Percentiles rank a stretch among this genome's conserved stretches.
These are phyloP conservation scores for Ochropacha duplaris DNA, from an alignment of 2,888 invertebrate genomes.

Conservation along the genomic window DNA sequence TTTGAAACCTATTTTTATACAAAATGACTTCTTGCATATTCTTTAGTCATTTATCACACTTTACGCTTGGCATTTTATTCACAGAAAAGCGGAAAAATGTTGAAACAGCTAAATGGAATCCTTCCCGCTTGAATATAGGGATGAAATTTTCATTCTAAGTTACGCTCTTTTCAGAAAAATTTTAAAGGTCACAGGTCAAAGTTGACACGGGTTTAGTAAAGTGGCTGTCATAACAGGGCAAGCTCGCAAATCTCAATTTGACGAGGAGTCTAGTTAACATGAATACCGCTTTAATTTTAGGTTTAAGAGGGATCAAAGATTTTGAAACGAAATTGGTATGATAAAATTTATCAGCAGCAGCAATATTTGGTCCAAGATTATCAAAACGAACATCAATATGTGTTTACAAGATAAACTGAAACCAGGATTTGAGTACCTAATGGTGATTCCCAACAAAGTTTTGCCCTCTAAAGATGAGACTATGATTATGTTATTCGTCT, in stretches of 20 bases:
- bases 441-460: no score
- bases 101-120: not conserved
- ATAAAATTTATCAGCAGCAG: not conserved
- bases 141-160: not conserved
- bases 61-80: no score
- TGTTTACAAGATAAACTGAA: no score
- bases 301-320: not conserved
- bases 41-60: no score
- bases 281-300: not conserved
- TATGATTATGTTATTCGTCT: constrained; percentile 13
- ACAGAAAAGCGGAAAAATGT: no score
- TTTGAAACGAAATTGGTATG: not conserved
- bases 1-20: no score
- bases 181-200: not conserved
- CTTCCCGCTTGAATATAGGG: not conserved
- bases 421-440: no score
- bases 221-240: no score
- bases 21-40: no score
- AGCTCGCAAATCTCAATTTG: not conserved
- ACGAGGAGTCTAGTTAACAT: not conserved
- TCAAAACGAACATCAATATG: no score
- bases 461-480: not conserved
- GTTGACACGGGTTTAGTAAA: not conserved
- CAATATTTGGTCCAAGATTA: not conserved
- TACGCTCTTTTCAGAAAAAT: not conserved